A percentile compares a stretch with the other conserved stretches of the same genome.
Evolutionary conservation across 1,140 invertebrate species (phyloP).

Genomic region (Ganaspis sp.): DNA sequence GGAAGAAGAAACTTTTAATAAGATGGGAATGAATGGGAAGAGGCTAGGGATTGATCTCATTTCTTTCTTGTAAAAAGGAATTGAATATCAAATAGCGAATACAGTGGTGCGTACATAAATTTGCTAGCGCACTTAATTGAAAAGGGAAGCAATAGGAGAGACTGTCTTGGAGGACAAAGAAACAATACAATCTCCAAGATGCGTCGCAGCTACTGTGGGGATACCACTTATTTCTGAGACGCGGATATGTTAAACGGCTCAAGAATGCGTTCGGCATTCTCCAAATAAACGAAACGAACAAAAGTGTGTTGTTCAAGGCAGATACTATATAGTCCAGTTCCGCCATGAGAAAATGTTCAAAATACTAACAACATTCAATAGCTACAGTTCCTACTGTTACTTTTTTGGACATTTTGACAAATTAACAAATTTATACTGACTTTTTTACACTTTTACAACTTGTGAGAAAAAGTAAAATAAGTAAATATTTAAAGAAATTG

Average conservation of each 20-base stretch:
- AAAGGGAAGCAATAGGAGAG: slow-evolving; percentile 65
- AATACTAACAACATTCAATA: no score
- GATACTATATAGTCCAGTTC: no score
- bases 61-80: slow-evolving; percentile 56
- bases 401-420: no score
- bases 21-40: not conserved
- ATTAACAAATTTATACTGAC: no score
- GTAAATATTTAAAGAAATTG: no score
- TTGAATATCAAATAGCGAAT: slow-evolving; percentile 66
- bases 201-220: slow-evolving; percentile 35
- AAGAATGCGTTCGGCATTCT: slow-evolving; percentile 63
- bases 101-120: slow-evolving; percentile 72
- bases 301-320: slow-evolving; percentile 40
- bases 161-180: slow-evolving; percentile 47
- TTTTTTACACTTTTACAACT: no score
- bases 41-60: slow-evolving; percentile 24
- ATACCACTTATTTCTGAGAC: slow-evolving; percentile 33
- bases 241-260: slow-evolving; percentile 68
- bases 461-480: no score
- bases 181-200: slow-evolving; percentile 38
- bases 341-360: no score
- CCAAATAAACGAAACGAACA: slow-evolving; percentile 60
- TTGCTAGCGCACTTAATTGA: slow-evolving; percentile 74
- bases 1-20: no score
- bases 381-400: no score